phyloP scores from a whole-genome alignment of 2,113 vertebrate species.

The Macquaria ambigua region DNA sequence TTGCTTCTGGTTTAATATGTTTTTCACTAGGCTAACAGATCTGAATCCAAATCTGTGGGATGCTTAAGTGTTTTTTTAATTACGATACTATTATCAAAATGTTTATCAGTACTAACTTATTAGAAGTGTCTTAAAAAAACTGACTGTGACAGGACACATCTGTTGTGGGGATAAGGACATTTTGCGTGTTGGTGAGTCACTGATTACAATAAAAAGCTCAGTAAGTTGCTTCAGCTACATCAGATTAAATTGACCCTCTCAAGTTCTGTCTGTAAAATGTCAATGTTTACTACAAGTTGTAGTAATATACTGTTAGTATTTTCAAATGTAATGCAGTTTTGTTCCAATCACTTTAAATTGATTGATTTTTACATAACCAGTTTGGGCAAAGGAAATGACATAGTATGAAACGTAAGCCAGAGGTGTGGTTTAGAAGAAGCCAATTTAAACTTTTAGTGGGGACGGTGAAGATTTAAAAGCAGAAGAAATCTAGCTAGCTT shows the following conservation, averaged over 20 bases:
- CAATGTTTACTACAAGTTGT: background rate
- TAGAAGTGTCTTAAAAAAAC: background rate
- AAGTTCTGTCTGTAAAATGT: background rate
- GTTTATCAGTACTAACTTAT: background rate
- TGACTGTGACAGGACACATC: background rate
- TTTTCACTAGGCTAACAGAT: background rate
- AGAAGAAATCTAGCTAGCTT: too few species aligned
- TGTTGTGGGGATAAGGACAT: background rate
- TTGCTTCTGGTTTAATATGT: background rate
- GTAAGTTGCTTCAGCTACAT: background rate
- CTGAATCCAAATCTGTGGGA: background rate
- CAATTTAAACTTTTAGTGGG: too few species aligned
- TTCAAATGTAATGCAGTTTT: background rate
- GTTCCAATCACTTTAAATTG: background rate
- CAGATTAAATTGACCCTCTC: background rate
- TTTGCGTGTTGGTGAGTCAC: background rate
- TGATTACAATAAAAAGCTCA: background rate
- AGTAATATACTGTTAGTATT: background rate
- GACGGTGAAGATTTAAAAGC: too few species aligned
- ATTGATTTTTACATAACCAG: background rate
- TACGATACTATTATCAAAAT: background rate
- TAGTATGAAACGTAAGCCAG: too few species aligned
- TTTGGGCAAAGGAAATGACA: too few species aligned
- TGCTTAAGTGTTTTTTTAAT: background rate
- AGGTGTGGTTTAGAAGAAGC: too few species aligned